phyloP scores from a whole-genome alignment of 2,888 invertebrate genomes.

The Belgica antarctica region DNA sequence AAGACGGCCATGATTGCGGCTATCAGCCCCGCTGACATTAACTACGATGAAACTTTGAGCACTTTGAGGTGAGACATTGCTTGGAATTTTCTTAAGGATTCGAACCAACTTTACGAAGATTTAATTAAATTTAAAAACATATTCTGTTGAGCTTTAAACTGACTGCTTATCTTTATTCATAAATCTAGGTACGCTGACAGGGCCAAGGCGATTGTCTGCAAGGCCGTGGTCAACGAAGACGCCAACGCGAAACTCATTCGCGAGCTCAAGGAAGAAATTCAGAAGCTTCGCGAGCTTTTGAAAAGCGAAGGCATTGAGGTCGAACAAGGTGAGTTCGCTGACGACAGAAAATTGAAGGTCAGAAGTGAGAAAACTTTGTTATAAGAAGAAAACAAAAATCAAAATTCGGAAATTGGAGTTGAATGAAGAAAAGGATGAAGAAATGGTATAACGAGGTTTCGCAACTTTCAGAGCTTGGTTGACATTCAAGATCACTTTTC shows the following conservation, averaged over 20 bases:
- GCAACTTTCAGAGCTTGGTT: background rate
- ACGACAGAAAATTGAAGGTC: background rate
- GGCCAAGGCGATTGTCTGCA: constrained; percentile 99
- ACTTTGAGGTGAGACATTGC: constrained; percentile 52
- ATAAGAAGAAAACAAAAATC: constrained; percentile 58
- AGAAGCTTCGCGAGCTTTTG: constrained; percentile 86
- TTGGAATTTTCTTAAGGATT: background rate
- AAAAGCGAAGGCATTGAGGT: constrained; percentile 96
- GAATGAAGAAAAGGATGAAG: constrained; percentile 45
- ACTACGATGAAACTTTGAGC: constrained; percentile 95
- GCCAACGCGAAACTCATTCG: constrained; percentile 98
- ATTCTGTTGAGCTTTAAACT: background rate
- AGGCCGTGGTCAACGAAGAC: constrained; percentile 98
- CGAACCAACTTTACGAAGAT: no score
- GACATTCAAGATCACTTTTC: no score
- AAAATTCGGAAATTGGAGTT: constrained; percentile 57
- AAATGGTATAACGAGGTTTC: background rate
- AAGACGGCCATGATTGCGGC: constrained; percentile 94
- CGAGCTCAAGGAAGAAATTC: constrained; percentile 98
- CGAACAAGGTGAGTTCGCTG: constrained; percentile 76
- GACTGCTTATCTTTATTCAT: no score
- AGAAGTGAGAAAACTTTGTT: constrained; percentile 16
- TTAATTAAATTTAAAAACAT: no score
- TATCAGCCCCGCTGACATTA: constrained; percentile 97
- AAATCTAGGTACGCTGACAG: constrained; percentile 89